Base-by-base conservation (phyloP, 2,797 vertebrate species). In the Pempheris klunzingeri region DNA sequence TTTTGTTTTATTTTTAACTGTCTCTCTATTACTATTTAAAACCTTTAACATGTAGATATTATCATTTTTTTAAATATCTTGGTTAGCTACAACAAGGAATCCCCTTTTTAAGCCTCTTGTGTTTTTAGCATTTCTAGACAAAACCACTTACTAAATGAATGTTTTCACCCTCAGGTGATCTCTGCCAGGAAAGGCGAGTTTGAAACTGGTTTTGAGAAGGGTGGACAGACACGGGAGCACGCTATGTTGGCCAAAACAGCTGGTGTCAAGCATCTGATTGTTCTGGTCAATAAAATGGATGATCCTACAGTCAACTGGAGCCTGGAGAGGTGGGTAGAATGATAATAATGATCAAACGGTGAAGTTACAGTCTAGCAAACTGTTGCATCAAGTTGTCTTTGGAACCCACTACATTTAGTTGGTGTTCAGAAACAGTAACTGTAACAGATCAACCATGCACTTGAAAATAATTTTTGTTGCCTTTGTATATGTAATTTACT, bases 161-260 rank as follows among this genome's bases (percentile, higher is more conserved):
- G 17, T 80, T 26, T 91, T 88, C 71, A 43, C 81, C 43, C 24
- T 14, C 88, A 99, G 98, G 98, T 99, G 57, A 99, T 99, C 90
- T 99, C 98, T 69, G 98, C 98, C 74, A 95, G 97, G 84, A 99
- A 99, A 95, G 98, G 98, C 15, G 98, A 99, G 84, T 99, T 99
- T 93, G 98, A 99, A 93, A 99, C 98, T 30, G 98, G 98, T 67
- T 99, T 99, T 92, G 98, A 99, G 88, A 99, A 99, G 88, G 98
- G 98, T 10, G 98, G 98, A 62, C 98, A 99, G 91, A 99, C 98
- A 3, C 95, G 98, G 92, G 98, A 99, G 90, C 98, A 99, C 30
- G 98, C 98, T 74, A 99, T 99, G 98, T 91, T 99, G 92, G 98
- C 98, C 88, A 99, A 99, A 93, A 99, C 98, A 7, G 98, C 98